Evolutionary conservation across 1,140 invertebrate species (phyloP).

Genomic region (Vanessa atalanta): DNA sequence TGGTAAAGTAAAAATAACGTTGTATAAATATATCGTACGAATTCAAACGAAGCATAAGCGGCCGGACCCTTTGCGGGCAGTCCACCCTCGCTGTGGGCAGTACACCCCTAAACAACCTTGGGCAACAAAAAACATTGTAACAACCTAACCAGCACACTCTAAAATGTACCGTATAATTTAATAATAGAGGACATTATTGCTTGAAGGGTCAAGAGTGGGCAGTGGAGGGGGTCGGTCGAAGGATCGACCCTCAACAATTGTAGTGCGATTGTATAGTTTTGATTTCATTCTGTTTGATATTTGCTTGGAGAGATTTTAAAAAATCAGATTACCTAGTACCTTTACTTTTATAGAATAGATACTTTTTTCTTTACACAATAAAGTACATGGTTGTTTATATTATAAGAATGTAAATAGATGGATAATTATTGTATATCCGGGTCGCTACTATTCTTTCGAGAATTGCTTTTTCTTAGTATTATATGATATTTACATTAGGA

Average conservation of each 20-base stretch:
- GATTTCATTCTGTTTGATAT: constrained; percentile 59
- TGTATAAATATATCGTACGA: not conserved
- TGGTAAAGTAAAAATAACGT: too few species aligned
- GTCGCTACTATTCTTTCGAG: too few species aligned
- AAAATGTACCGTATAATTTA: constrained; percentile 41
- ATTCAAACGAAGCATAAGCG: constrained; percentile 58
- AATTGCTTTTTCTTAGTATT: too few species aligned
- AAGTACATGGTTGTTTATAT: not conserved
- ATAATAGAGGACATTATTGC: constrained; percentile 34
- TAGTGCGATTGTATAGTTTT: constrained; percentile 70
- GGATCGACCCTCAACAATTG: constrained; percentile 62
- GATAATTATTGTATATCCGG: too few species aligned
- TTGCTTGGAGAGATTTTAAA: constrained; percentile 2
- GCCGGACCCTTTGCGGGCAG: constrained; percentile 73
- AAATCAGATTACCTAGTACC: not conserved
- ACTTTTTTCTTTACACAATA: too few species aligned
- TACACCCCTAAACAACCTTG: constrained; percentile 66
- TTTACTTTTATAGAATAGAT: not conserved
- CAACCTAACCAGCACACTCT: constrained; percentile 22
- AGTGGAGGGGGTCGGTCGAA: constrained; percentile 58
- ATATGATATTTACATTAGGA: too few species aligned
- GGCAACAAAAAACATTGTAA: constrained; percentile 64
- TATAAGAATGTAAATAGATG: too few species aligned
- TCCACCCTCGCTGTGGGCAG: constrained; percentile 73
- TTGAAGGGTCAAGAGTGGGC: constrained; percentile 51